phyloP scores from a whole-genome alignment of 2,113 vertebrate genomes.

The Pteronura brasiliensis region DNA sequence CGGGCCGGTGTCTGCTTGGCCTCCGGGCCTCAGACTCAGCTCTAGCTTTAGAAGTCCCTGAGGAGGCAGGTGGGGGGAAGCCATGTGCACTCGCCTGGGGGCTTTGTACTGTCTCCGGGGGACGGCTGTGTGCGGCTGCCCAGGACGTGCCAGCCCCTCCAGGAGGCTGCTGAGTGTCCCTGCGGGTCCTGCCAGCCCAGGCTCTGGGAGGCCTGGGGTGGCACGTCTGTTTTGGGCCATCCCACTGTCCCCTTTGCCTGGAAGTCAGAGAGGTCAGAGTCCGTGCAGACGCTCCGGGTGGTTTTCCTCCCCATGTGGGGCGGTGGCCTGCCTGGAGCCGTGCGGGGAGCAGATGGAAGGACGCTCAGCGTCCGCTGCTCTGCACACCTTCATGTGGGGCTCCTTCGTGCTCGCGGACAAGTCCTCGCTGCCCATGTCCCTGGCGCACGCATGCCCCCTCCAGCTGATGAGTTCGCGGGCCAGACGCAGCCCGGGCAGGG shows the following conservation, averaged over 20 bases:
- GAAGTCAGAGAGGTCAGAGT: background rate
- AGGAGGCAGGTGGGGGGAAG: background rate
- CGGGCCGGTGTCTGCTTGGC: background rate
- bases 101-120: rapidly evolving
- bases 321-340: rapidly evolving
- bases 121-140: rapidly evolving
- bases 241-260: background rate
- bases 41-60: rapidly evolving
- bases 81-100: rapidly evolving
- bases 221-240: rapidly evolving
- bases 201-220: rapidly evolving
- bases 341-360: rapidly evolving
- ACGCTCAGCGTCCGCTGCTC: rapidly evolving
- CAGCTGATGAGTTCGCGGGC: rapidly evolving
- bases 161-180: background rate
- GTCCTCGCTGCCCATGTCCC: rapidly evolving
- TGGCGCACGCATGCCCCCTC: rapidly evolving
- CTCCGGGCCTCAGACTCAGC: background rate
- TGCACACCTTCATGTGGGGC: rapidly evolving
- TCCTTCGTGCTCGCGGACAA: rapidly evolving
- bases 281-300: rapidly evolving
- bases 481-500: rapidly evolving
- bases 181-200: background rate
- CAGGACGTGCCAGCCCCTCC: rapidly evolving
- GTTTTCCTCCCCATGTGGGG: background rate